phyloP scores from a whole-genome alignment of 1,140 invertebrate genomes.

The Cotesia glomerata region DNA sequence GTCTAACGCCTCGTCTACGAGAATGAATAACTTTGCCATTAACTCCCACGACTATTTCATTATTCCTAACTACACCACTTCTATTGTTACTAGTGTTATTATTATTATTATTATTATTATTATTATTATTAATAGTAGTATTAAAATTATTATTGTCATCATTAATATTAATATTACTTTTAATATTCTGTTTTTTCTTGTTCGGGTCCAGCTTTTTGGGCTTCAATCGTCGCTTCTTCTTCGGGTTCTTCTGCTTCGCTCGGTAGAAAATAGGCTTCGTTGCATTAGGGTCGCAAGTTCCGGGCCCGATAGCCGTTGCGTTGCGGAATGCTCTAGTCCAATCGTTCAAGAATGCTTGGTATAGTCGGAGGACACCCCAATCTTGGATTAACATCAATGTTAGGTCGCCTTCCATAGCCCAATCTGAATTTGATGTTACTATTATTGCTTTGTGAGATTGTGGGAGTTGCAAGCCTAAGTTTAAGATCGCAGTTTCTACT shows the following conservation, averaged over 20 bases:
- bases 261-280: slow-evolving; percentile 33
- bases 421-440: slow-evolving; percentile 50
- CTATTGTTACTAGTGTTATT: too few species aligned
- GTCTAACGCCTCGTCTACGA: neutral
- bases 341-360: slow-evolving; percentile 56
- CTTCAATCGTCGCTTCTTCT: slow-evolving; percentile 21
- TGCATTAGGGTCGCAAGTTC: slow-evolving; percentile 46
- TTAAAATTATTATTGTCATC: too few species aligned
- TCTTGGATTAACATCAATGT: slow-evolving; percentile 60
- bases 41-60: neutral
- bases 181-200: neutral
- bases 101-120: too few species aligned
- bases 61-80: neutral
- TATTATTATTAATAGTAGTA: too few species aligned
- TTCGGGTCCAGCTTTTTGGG: neutral
- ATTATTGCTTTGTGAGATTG: slow-evolving; percentile 37
- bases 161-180: too few species aligned
- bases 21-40: neutral
- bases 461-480: slow-evolving; percentile 47
- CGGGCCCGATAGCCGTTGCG: slow-evolving; percentile 47
- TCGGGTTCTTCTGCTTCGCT: slow-evolving; percentile 35
- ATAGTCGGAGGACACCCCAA: slow-evolving; percentile 57
- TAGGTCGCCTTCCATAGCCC: slow-evolving; percentile 55
- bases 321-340: slow-evolving; percentile 56
- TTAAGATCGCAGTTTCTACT: slow-evolving; percentile 58